Conservation (phyloP, 2,113 vertebrate species). For the Lagopus leucura region DNA sequence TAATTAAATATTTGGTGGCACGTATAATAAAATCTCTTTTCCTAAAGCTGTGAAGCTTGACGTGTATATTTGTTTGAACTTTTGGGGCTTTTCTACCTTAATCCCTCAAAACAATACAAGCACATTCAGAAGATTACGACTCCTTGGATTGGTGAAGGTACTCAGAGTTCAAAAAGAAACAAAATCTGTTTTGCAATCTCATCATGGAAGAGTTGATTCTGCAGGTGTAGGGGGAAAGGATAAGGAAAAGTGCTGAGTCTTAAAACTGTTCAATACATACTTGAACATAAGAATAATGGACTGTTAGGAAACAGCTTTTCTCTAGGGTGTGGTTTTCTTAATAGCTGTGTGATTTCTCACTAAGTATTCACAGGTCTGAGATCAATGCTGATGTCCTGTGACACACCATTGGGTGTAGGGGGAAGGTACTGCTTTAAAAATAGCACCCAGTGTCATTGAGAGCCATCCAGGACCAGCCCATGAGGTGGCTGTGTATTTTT, state of each 20-base stretch:
- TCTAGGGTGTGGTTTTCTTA: background rate
- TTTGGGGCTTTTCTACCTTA: conserved; percentile 57
- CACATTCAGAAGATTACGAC: conserved; percentile 34
- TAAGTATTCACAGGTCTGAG: conserved; percentile 19
- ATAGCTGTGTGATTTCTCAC: background rate
- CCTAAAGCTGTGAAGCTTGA: conserved; percentile 54
- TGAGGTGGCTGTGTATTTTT: background rate
- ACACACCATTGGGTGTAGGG: background rate
- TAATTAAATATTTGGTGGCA: conserved; percentile 68
- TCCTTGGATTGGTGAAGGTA: background rate
- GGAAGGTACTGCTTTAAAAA: background rate
- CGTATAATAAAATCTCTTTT: conserved; percentile 64
- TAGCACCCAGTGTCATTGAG: background rate
- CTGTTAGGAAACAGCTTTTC: background rate
- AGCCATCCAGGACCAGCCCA: background rate
- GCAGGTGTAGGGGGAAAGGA: background rate
- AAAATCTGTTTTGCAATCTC: conserved; percentile 14
- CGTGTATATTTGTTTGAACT: conserved; percentile 68
- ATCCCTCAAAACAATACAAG: conserved; percentile 46
- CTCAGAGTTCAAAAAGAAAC: conserved; percentile 58
- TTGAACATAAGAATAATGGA: background rate
- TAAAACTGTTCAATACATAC: background rate
- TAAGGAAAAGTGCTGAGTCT: background rate
- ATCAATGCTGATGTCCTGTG: background rate
- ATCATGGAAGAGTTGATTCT: background rate